Percentiles rank a stretch among this genome's conserved stretches.
These are phyloP conservation scores for Antennarius striatus DNA, from an alignment of 2,113 vertebrate genomes.

Conservation along the genomic window DNA sequence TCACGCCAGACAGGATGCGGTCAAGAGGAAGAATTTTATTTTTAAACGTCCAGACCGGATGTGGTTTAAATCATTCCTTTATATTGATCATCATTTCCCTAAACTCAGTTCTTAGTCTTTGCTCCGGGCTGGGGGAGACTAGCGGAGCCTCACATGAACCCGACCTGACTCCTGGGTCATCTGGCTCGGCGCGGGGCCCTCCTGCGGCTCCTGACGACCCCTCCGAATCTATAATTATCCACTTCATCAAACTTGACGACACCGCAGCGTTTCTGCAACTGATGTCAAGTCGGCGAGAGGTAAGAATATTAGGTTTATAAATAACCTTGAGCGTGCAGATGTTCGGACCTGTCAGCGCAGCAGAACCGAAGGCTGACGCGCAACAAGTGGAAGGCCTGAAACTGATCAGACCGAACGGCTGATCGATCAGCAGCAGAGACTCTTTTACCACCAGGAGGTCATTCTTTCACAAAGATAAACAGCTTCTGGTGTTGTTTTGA, in stretches of 20 bases:
- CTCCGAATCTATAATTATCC: not conserved
- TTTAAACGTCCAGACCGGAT: conserved; percentile 41
- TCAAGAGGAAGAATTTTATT: conserved; percentile 36
- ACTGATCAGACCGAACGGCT: not conserved
- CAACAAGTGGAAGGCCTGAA: conserved; percentile 12
- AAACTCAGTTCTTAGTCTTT: conserved; percentile 16
- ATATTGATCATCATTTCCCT: conserved; percentile 3
- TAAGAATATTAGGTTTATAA: too few relatives aligned
- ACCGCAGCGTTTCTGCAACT: conserved; percentile 34
- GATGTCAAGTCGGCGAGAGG: not conserved
- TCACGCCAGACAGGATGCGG: too few relatives aligned
- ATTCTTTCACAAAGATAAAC: too few relatives aligned
- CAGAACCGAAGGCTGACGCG: not conserved
- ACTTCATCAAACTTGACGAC: not conserved
- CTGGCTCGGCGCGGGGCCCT: not conserved
- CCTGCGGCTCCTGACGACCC: not conserved
- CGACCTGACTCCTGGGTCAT: not conserved
- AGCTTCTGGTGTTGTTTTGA: too few relatives aligned
- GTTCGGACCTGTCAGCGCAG: not conserved
- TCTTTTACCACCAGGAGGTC: too few relatives aligned
- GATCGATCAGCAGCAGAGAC: too few relatives aligned
- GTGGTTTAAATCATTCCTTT: rapidly evolving
- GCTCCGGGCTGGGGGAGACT: not conserved
- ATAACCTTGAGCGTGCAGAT: not conserved
- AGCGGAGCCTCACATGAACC: not conserved